These are phyloP conservation scores for Spea hammondii DNA, from an alignment of 2,797 vertebrate species.

Conservation along the genomic window DNA sequence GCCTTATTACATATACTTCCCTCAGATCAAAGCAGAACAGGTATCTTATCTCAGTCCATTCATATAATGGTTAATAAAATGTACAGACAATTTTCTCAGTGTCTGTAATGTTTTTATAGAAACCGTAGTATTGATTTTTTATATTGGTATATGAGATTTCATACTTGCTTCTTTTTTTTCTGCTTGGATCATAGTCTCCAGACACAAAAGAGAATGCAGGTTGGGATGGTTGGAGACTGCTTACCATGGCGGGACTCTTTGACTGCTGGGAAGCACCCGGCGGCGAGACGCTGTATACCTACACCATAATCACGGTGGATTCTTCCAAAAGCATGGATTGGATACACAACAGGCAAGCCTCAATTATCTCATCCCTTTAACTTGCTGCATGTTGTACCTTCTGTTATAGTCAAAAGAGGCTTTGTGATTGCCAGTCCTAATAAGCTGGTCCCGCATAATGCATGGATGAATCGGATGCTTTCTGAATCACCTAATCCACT, in stretches of 20 bases:
- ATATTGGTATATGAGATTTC: not conserved
- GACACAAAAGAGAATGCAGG: constrained; percentile 55
- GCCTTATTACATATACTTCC: constrained; percentile 95
- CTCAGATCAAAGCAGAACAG: constrained; percentile 65
- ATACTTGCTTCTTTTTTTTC: not conserved
- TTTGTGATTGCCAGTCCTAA: too few species aligned
- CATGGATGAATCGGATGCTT: too few species aligned
- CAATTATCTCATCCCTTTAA: too few species aligned
- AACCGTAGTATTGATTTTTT: too few species aligned
- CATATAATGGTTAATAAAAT: not conserved
- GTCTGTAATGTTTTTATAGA: too few species aligned
- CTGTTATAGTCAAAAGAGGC: too few species aligned
- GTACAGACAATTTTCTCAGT: too few species aligned
- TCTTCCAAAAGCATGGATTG: constrained; percentile 77
- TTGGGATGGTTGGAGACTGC: constrained; percentile 80
- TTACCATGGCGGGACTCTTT: constrained; percentile 95
- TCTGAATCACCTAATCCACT: too few species aligned
- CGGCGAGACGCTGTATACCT: constrained; percentile 83
- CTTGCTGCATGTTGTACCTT: too few species aligned
- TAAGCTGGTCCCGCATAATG: too few species aligned
- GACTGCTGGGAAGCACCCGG: constrained; percentile 87
- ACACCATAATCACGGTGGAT: constrained; percentile 87
- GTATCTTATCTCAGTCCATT: constrained; percentile 52
- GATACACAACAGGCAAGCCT: constrained; percentile 83
- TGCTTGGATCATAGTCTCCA: not conserved